These are phyloP conservation scores for Hydrozoanthus tunicans DNA, from an alignment of 64 coral and sea anemone genomes.

Conservation along the genomic window DNA sequence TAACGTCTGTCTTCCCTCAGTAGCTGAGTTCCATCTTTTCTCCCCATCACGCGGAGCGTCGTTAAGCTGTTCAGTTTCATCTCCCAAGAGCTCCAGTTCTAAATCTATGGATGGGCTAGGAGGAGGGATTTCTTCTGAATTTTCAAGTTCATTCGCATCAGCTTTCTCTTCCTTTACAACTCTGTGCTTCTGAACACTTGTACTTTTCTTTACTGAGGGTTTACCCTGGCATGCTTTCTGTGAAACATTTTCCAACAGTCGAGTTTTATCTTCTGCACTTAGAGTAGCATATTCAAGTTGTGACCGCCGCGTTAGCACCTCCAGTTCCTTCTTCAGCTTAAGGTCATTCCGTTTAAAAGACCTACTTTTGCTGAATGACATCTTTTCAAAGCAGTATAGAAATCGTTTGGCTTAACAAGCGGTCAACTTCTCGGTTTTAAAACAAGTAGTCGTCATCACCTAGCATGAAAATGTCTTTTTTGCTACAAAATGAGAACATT, in stretches of 20 bases:
- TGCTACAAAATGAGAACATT: neutral
- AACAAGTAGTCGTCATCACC: neutral
- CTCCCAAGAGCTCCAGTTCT: conserved; percentile 37
- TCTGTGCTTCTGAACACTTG: conserved; percentile 1
- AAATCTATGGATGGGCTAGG: conserved; percentile 83
- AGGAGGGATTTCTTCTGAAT: conserved; percentile 35
- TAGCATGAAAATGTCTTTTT: neutral
- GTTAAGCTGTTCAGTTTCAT: neutral
- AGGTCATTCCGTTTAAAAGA: conserved; percentile 71
- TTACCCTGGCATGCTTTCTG: conserved; percentile 8
- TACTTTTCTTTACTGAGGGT: conserved; percentile 11
- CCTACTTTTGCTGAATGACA: conserved; percentile 86
- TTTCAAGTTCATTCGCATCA: conserved; percentile 18
- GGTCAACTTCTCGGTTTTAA: neutral
- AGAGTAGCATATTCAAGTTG: conserved; percentile 70
- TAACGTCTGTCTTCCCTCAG: conserved; percentile 2
- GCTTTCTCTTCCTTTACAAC: conserved; percentile 17
- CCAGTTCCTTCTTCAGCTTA: conserved; percentile 68
- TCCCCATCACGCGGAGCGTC: neutral
- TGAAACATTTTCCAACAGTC: conserved; percentile 46
- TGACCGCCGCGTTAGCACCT: conserved; percentile 64
- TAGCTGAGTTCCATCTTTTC: neutral
- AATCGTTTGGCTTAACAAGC: too few species aligned
- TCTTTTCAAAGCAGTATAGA: neutral
- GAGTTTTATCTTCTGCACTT: conserved; percentile 65